phyloP scores from a whole-genome alignment of 2,797 vertebrate species.

The Mareca strepera region DNA sequence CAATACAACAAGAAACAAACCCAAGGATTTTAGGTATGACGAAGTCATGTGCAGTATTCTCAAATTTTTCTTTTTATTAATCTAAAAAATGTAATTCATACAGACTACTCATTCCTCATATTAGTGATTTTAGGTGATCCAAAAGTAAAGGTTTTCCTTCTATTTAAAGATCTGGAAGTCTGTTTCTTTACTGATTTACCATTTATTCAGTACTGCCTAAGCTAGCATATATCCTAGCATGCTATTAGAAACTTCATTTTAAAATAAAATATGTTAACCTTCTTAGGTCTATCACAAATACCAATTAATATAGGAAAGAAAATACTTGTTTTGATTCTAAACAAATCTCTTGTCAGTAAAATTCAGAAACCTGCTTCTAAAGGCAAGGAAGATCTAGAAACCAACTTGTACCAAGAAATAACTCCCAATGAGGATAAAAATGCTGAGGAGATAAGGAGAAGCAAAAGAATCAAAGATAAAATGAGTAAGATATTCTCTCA shows the following conservation, averaged over 20 bases:
- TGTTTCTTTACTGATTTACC: neutral
- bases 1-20: neutral
- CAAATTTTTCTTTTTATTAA: neutral
- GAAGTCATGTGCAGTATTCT: neutral
- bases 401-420: neutral
- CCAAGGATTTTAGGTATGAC: conserved; percentile 23
- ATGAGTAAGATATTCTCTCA: conserved; percentile 58
- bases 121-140: neutral
- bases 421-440: neutral
- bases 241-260: neutral
- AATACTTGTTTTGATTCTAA: conserved; percentile 28
- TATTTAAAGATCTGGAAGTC: neutral
- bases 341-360: conserved; percentile 45
- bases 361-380: conserved; percentile 31
- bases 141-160: neutral
- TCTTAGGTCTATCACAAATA: neutral
- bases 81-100: neutral
- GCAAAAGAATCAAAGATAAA: conserved; percentile 42
- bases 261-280: neutral
- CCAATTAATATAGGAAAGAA: neutral
- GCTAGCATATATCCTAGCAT: neutral
- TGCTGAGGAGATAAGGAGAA: conserved; percentile 49
- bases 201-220: neutral
- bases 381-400: neutral
- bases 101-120: neutral